Base-by-base conservation (phyloP, 2,888 invertebrate genomes). In the Pocota personata region DNA sequence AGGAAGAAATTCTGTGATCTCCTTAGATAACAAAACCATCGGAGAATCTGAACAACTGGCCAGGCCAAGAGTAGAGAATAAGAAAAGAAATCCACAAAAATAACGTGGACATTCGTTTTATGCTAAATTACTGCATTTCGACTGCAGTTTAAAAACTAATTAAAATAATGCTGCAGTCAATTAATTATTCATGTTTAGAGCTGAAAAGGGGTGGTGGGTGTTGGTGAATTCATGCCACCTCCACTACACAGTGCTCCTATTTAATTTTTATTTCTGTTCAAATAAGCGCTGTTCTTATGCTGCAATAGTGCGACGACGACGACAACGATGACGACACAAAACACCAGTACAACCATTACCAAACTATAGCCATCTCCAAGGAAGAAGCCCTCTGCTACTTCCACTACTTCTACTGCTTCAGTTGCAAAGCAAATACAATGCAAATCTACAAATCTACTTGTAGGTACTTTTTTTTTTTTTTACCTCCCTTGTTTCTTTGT, bases 141-240 rank as follows among this genome's bases (percentile, higher is more conserved):
- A 84, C 89, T 90, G 90, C 91, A 90, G 91, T 90, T 92, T 92
- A 91, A 92, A 91, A 92, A 91, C 92, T 92, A 92, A 92, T 92
- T 92, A 92, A 92, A 92, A 92, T 92, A 92, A 91, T 92, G 92
- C 92, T 92, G 92, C 92, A 92, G 92, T 92, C 92, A 92, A 92
- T 92, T 92, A 92, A 92, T 91, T 92, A 92, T 92, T 92, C 91
- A 92, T 92, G 91, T 86, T 82, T 86, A 86, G 86, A 80, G 86
- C 30, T 69, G 76, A 14, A 24, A 57, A 48, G 58, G 46, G 30
- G 55, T 30, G 62, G 77, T 30, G 30, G 30, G 43, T 69, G 57
- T 12, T 40, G 12, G 40, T 40, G 21, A 37, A 67, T 50, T 57
- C 60, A 62, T 69, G 62, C 64, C 73, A 67, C 55, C 72, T 67